Conservation (phyloP, 2,888 invertebrate genomes). For the Eupithecia vulgata region DNA sequence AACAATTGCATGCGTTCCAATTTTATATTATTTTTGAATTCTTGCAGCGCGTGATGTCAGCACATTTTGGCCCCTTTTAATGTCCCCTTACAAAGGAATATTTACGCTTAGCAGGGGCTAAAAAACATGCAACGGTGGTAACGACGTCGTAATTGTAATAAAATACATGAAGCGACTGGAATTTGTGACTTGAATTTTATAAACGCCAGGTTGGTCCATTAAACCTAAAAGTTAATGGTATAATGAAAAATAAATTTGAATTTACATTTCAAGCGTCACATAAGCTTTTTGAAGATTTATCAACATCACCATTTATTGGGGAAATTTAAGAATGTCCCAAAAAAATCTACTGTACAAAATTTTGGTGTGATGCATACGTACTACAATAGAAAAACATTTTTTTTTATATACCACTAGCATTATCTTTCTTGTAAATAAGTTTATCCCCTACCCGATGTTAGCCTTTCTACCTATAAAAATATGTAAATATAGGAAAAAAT, state of each 20-base stretch:
- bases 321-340: too few relatives aligned
- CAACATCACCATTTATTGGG: too few relatives aligned
- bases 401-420: too few relatives aligned
- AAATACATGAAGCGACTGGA: slow-evolving; percentile 56
- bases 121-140: slow-evolving; percentile 68
- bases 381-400: too few relatives aligned
- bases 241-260: slow-evolving; percentile 24
- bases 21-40: slow-evolving; percentile 28
- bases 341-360: too few relatives aligned
- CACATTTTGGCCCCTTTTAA: slow-evolving; percentile 62
- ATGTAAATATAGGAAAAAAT: not conserved
- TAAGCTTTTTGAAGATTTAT: not conserved
- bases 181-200: slow-evolving; percentile 40
- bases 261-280: not conserved
- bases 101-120: slow-evolving; percentile 62
- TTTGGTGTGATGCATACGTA: too few relatives aligned
- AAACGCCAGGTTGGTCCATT: slow-evolving; percentile 34
- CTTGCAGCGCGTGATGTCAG: slow-evolving; percentile 63
- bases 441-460: too few relatives aligned
- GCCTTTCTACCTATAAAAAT: not conserved
- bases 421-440: not conserved
- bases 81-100: slow-evolving; percentile 59
- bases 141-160: slow-evolving; percentile 69
- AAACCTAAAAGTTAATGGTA: slow-evolving; percentile 33
- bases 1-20: not conserved